Conservation (phyloP, 2,888 invertebrate species). For the Rhaphigaster nebulosa region DNA sequence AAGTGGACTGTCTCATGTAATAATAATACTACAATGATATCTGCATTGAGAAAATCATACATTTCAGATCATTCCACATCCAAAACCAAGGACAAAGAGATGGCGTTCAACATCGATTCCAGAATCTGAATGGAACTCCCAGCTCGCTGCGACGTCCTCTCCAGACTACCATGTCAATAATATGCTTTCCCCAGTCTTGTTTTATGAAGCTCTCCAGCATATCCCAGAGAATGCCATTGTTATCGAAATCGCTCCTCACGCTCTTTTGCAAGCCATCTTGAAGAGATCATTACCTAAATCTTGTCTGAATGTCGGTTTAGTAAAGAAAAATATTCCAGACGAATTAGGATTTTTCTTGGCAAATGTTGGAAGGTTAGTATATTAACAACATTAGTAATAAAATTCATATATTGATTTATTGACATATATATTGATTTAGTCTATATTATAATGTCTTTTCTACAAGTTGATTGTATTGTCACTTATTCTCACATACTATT, state of each 20-base stretch:
- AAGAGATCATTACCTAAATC: slow-evolving; percentile 84
- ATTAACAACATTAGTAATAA: background rate
- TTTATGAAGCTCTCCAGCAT: slow-evolving; percentile 72
- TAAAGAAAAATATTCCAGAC: slow-evolving; percentile 86
- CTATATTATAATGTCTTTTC: too few species aligned
- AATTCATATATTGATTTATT: too few species aligned
- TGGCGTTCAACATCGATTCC: slow-evolving; percentile 98
- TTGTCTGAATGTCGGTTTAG: slow-evolving; percentile 85
- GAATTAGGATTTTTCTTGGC: slow-evolving; percentile 72
- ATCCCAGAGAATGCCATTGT: slow-evolving; percentile 90
- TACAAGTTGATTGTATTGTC: too few species aligned
- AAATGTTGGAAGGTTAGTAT: slow-evolving; percentile 82
- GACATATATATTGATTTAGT: too few species aligned
- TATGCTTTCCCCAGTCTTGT: slow-evolving; percentile 89
- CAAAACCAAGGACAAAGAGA: slow-evolving; percentile 82
- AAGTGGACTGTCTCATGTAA: background rate
- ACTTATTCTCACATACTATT: too few species aligned
- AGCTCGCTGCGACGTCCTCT: slow-evolving; percentile 85
- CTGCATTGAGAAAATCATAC: background rate
- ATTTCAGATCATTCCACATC: slow-evolving; percentile 79
- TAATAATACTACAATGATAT: background rate
- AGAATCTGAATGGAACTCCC: slow-evolving; percentile 83
- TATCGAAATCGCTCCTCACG: slow-evolving; percentile 95
- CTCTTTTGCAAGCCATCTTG: slow-evolving; percentile 92
- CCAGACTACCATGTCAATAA: slow-evolving; percentile 97